These are phyloP conservation scores for Hemaris fuciformis DNA, from an alignment of 2,888 invertebrate genomes.

Conservation along the genomic window DNA sequence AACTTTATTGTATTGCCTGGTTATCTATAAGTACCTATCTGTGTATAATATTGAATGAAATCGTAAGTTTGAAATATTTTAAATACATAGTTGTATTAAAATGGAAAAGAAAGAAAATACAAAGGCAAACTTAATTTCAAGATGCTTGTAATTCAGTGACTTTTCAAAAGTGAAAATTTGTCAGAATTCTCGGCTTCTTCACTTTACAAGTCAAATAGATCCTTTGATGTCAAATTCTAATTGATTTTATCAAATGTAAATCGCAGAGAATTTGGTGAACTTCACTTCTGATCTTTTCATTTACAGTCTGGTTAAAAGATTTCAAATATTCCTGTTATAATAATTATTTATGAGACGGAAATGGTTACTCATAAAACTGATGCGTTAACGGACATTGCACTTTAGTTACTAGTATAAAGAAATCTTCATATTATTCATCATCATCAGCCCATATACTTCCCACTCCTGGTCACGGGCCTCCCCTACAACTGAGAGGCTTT, in stretches of 20 bases:
- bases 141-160: background rate
- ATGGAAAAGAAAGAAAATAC: background rate
- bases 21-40: too few relatives aligned
- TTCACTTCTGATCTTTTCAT: slow-evolving; percentile 29
- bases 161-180: slow-evolving; percentile 16
- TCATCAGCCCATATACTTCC: too few relatives aligned
- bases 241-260: slow-evolving; percentile 45
- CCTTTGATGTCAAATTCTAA: slow-evolving; percentile 52
- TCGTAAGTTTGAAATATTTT: background rate
- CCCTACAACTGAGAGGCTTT: too few relatives aligned
- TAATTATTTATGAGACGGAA: background rate
- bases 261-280: slow-evolving; percentile 38
- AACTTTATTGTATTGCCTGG: too few relatives aligned
- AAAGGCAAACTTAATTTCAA: slow-evolving; percentile 1
- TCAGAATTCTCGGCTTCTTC: slow-evolving; percentile 33
- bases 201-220: slow-evolving; percentile 42
- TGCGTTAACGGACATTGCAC: too few relatives aligned
- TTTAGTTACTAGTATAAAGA: too few relatives aligned
- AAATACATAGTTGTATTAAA: background rate
- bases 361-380: too few relatives aligned
- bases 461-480: too few relatives aligned
- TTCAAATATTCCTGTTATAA: background rate
- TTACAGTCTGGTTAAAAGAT: slow-evolving; percentile 34
- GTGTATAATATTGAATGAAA: background rate
- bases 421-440: too few relatives aligned